A percentile compares a stretch with the other conserved stretches of the same genome.
Evolutionary conservation across 2,888 invertebrate genomes (phyloP).

Genomic region (Coenonympha arcania): DNA sequence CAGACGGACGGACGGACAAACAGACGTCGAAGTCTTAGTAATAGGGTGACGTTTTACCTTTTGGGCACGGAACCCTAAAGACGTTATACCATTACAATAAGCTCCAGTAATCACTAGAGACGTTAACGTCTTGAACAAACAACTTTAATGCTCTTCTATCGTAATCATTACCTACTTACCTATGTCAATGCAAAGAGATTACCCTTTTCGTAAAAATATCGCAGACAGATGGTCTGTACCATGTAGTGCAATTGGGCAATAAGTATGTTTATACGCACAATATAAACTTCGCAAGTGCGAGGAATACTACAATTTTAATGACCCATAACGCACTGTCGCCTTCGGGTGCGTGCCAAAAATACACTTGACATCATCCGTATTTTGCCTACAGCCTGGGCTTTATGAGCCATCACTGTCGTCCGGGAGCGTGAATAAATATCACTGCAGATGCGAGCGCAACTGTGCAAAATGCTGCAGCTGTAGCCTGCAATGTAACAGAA

Average conservation of each 20-base stretch:
- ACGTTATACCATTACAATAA: too few species aligned
- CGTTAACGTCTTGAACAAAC: too few species aligned
- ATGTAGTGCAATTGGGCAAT: background rate
- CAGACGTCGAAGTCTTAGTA: too few species aligned
- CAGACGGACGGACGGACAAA: too few species aligned
- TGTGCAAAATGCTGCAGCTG: conserved; percentile 4
- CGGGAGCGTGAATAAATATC: conserved; percentile 62
- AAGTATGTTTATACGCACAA: background rate
- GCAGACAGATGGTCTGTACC: too few species aligned
- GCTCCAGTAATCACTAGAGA: too few species aligned
- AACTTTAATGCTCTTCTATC: too few species aligned
- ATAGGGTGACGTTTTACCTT: too few species aligned
- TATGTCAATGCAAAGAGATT: too few species aligned
- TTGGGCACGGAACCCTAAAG: too few species aligned
- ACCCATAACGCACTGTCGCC: conserved; percentile 46
- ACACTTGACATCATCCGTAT: conserved; percentile 51
- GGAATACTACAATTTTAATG: conserved; percentile 33
- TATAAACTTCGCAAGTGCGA: conserved; percentile 5
- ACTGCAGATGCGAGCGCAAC: conserved; percentile 41
- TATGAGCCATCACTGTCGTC: conserved; percentile 62
- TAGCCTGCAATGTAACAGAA: background rate
- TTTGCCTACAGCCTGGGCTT: conserved; percentile 53
- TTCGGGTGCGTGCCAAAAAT: conserved; percentile 59
- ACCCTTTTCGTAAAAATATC: too few species aligned
- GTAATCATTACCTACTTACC: too few species aligned